Evolutionary conservation across 1,140 invertebrate species (phyloP).

Genomic region (Aphaenogaster ashmeadi): DNA sequence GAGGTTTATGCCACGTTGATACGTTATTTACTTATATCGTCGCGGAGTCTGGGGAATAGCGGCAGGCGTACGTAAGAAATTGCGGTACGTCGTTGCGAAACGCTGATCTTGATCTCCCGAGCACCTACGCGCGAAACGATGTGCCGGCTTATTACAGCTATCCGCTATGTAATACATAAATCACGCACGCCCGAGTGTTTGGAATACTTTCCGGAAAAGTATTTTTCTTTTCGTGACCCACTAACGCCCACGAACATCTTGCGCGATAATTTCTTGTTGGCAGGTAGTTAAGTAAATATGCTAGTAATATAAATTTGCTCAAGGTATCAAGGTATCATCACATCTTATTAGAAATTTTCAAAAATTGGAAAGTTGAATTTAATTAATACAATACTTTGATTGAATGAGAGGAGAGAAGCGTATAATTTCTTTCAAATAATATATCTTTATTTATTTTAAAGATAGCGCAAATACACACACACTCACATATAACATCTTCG

Average conservation of each 20-base stretch:
- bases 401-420: neutral
- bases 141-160: constrained; percentile 45
- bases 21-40: constrained; percentile 61
- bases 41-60: constrained; percentile 19
- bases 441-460: constrained; percentile 1
- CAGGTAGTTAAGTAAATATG: constrained; percentile 6
- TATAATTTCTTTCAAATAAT: neutral
- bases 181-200: constrained; percentile 30
- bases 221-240: constrained; percentile 43
- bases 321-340: neutral
- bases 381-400: constrained; percentile 3
- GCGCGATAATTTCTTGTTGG: constrained; percentile 31
- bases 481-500: neutral
- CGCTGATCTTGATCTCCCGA: constrained; percentile 57
- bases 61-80: constrained; percentile 35
- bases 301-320: neutral
- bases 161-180: constrained; percentile 51
- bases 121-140: constrained; percentile 49
- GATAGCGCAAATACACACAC: neutral
- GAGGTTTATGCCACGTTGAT: constrained; percentile 49
- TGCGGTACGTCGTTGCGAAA: constrained; percentile 59
- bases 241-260: constrained; percentile 17
- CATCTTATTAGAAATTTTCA: neutral
- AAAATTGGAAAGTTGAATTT: neutral
- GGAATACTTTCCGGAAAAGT: constrained; percentile 34